These are phyloP conservation scores for Mongoloraphidia duomilia DNA, from an alignment of 2,888 invertebrate species.

Conservation along the genomic window DNA sequence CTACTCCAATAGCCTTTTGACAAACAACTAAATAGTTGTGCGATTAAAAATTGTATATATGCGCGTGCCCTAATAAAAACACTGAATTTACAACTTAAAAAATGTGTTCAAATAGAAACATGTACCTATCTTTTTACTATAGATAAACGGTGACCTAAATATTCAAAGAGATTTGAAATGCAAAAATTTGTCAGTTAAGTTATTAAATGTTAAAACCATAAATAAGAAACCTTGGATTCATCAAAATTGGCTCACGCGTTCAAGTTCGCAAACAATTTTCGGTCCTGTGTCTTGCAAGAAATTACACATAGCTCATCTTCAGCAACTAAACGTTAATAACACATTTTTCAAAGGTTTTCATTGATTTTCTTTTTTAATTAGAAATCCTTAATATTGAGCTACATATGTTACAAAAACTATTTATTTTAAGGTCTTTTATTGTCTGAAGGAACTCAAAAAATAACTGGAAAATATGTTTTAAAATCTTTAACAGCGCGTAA, in stretches of 20 bases:
- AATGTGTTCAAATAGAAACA: background rate
- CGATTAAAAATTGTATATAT: too few species aligned
- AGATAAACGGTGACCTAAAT: slow-evolving; percentile 15
- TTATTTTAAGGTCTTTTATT: slow-evolving; percentile 17
- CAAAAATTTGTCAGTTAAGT: slow-evolving; percentile 13
- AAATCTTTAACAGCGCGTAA: slow-evolving; percentile 16
- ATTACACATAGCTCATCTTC: slow-evolving; percentile 11
- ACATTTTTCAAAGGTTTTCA: slow-evolving; percentile 17
- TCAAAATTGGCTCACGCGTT: slow-evolving; percentile 20
- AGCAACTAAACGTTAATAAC: slow-evolving; percentile 14
- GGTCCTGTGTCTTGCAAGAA: slow-evolving; percentile 16
- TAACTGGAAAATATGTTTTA: slow-evolving; percentile 13
- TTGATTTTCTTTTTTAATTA: slow-evolving; percentile 1
- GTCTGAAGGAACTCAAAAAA: slow-evolving; percentile 14
- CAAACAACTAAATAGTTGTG: too few species aligned
- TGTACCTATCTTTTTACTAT: slow-evolving; percentile 12
- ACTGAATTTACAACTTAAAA: background rate
- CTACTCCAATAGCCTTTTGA: too few species aligned
- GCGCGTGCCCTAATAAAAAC: too few species aligned
- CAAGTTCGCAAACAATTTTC: slow-evolving; percentile 19
- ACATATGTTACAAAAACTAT: background rate
- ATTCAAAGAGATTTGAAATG: slow-evolving; percentile 15
- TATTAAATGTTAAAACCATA: slow-evolving; percentile 16
- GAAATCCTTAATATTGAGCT: background rate
- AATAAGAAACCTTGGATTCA: slow-evolving; percentile 20